Evolutionary conservation across 1,140 invertebrate species (phyloP), one percentile per base, ranked within the genome.

Genomic region (Sarcophaga peregrina): DNA sequence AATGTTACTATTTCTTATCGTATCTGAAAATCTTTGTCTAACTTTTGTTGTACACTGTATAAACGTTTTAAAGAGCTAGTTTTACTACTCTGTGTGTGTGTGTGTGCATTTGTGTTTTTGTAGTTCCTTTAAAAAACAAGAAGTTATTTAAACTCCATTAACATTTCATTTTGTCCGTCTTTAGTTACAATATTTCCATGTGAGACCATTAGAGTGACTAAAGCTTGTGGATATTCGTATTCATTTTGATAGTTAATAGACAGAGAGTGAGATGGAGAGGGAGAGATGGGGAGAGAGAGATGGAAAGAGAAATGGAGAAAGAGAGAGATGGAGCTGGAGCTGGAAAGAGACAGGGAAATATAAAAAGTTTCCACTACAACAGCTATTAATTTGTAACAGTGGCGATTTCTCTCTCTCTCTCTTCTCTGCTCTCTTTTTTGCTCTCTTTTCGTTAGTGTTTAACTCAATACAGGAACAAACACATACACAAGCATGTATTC

Each of bases 121-220:
- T 37, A 37, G 4, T 37, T 37, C 4, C 25, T 37, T 37, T 1
- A 37, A 37, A 4, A 8, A 68, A 8, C 10, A 58, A 58, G n/a
- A 58, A 58, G 54, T 58, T 58, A n/a, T 68, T 68, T 68, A 68
- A 68, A 68, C n/a, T 68, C 62, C 62, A 68, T 68, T 68, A 20
- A 68, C 62, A 68, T 68, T 68, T 68, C 62, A 4, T 68, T 68
- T 13, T 20, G 58, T 17, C 20, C 5, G 8, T 52, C 8, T 52
- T 10, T 5, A 20, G 6, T 68, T 68, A 8, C 62, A 20, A n/a
- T 68, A 68, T 68, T 68, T n/a, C 62, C 20, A 68, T 68, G n/a
- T 68, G 20, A 68, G 62, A 25, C 62, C 20, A 68, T 68, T 68
- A 68, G 62, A 68, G n/a, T 68, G 62, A 20, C 62, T 68, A 20